Evolutionary conservation across 2,797 vertebrate genomes (phyloP).

Genomic region (Philypnodon macrostomus): DNA sequence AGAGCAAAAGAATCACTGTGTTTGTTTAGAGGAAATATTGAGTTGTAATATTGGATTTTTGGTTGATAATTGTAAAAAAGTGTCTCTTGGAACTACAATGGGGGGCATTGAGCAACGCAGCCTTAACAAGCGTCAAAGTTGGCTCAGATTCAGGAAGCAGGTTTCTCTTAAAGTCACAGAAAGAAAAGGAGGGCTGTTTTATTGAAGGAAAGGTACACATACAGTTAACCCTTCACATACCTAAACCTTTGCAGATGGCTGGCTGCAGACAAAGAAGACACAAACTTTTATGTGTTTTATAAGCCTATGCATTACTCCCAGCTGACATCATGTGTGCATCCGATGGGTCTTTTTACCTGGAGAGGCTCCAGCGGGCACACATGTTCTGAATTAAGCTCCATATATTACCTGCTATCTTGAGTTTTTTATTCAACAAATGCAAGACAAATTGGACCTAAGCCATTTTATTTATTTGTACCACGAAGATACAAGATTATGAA

Average conservation of each 20-base stretch:
- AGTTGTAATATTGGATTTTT: slow-evolving; percentile 50
- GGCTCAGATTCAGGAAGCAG: slow-evolving; percentile 63
- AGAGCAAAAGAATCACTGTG: slow-evolving; percentile 12
- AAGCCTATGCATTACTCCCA: slow-evolving; percentile 10
- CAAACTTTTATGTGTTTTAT: slow-evolving; percentile 20
- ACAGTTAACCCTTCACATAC: slow-evolving; percentile 20
- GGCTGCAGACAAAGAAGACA: slow-evolving; percentile 10
- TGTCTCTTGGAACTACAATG: slow-evolving; percentile 76
- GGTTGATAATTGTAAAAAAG: slow-evolving; percentile 70
- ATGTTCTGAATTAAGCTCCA: slow-evolving; percentile 21
- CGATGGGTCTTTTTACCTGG: slow-evolving; percentile 25
- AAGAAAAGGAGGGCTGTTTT: slow-evolving; percentile 64
- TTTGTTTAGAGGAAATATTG: slow-evolving; percentile 74
- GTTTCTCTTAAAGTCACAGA: slow-evolving; percentile 63
- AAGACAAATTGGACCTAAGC: not conserved
- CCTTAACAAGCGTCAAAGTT: slow-evolving; percentile 58
- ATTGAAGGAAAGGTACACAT: slow-evolving; percentile 40
- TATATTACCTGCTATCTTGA: slow-evolving; percentile 8
- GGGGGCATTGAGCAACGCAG: slow-evolving; percentile 69
- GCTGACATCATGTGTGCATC: slow-evolving; percentile 27
- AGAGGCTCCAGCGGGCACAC: slow-evolving; percentile 5
- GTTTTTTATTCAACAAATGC: slow-evolving; percentile 21
- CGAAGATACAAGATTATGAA: not conserved
- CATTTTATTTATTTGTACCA: not conserved
- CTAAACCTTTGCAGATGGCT: slow-evolving; percentile 36